Conservation (phyloP, 2,888 invertebrate genomes). For the Epistrophella euchroma region DNA sequence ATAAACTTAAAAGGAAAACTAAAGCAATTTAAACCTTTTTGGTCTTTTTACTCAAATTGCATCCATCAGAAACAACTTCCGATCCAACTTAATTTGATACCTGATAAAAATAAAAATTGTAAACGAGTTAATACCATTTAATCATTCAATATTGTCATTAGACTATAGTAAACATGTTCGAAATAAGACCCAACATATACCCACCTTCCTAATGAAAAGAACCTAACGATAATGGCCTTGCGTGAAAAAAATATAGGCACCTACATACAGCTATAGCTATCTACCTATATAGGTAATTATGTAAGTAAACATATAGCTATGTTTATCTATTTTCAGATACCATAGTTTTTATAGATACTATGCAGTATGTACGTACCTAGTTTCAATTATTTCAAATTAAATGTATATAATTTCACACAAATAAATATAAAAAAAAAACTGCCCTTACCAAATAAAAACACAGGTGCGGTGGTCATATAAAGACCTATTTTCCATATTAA, state of each 20-base stretch:
- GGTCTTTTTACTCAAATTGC: conserved; percentile 22
- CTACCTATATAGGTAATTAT: too few relatives aligned
- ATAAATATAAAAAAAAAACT: conserved; percentile 11
- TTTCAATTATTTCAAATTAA: conserved; percentile 50
- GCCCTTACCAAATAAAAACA: conserved; percentile 25
- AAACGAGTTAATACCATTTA: conserved; percentile 64
- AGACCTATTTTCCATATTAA: conserved; percentile 61
- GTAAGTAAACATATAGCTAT: neutral
- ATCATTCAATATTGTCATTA: conserved; percentile 74
- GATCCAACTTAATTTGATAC: conserved; percentile 21
- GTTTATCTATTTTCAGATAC: neutral
- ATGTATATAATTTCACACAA: conserved; percentile 1
- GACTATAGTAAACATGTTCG: conserved; percentile 7
- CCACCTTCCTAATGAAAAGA: neutral
- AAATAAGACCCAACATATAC: neutral
- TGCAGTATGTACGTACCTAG: neutral
- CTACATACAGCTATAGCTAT: neutral
- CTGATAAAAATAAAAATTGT: conserved; percentile 34
- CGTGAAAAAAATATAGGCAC: conserved; percentile 22
- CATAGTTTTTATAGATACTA: neutral
- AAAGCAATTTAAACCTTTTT: neutral
- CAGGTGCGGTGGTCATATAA: conserved; percentile 45
- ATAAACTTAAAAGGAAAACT: too few relatives aligned
- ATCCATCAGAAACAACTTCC: conserved; percentile 42
- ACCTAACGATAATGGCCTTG: conserved; percentile 67